phyloP scores from a whole-genome alignment of 2,797 vertebrate genomes.

The Danio albolineatus region DNA sequence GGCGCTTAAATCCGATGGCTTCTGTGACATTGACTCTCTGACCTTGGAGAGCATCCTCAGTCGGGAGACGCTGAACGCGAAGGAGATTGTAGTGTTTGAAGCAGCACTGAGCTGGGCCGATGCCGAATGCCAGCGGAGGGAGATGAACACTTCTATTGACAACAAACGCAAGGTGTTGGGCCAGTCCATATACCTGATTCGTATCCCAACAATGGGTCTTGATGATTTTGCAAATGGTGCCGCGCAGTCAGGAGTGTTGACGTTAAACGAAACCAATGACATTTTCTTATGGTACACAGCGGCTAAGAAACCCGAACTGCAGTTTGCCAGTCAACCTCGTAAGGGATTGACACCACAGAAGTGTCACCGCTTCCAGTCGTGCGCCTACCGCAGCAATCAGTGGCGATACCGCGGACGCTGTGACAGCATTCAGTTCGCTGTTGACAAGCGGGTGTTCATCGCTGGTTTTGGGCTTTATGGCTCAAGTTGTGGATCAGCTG shows the following conservation, averaged over 20 bases:
- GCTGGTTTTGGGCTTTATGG: constrained; percentile 96
- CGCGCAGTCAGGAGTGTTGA: constrained; percentile 94
- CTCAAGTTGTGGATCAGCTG: constrained; percentile 95
- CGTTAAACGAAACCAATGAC: constrained; percentile 95
- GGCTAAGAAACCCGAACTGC: constrained; percentile 92
- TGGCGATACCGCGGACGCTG: constrained; percentile 98
- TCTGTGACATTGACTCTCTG: constrained; percentile 96
- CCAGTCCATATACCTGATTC: constrained; percentile 92
- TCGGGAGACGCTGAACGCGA: constrained; percentile 96
- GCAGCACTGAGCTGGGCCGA: constrained; percentile 95
- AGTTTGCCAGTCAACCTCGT: constrained; percentile 91
- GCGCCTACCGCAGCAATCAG: constrained; percentile 97
- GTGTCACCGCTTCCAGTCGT: constrained; percentile 98
- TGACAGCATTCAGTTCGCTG: constrained; percentile 98
- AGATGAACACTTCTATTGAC: constrained; percentile 88
- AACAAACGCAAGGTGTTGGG: constrained; percentile 96
- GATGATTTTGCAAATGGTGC: constrained; percentile 97
- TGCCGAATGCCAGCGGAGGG: constrained; percentile 94
- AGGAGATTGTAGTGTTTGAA: constrained; percentile 98
- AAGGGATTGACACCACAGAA: constrained; percentile 92
- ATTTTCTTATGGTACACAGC: constrained; percentile 99
- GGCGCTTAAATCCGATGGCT: constrained; percentile 94
- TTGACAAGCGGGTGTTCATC: constrained; percentile 95
- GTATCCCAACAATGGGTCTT: constrained; percentile 94
- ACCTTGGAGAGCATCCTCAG: constrained; percentile 96